Percentiles rank a stretch among this genome's conserved stretches.
phyloP scores from a whole-genome alignment of 2,888 invertebrate species.

The Tupiocoris notatus region DNA sequence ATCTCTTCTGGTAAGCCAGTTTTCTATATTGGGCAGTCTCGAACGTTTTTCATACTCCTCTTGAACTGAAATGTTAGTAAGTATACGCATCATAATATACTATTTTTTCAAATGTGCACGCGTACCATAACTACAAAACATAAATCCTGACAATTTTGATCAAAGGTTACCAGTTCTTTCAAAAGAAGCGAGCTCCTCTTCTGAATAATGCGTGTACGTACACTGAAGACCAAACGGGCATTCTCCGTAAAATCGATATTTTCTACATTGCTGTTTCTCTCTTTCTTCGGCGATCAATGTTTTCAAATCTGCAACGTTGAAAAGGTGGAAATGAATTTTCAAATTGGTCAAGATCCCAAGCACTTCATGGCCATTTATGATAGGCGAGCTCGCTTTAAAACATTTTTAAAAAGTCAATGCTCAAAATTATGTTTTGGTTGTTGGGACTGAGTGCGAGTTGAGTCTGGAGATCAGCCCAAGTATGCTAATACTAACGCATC shows the following conservation, averaged over 20 bases:
- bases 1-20: not conserved
- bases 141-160: conserved; percentile 55
- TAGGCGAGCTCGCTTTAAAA: no score
- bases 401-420: no score
- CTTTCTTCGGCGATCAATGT: conserved; percentile 64
- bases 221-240: conserved; percentile 68
- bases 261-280: conserved; percentile 63
- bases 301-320: conserved; percentile 65
- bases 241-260: conserved; percentile 59
- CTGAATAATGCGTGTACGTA: conserved; percentile 66
- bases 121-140: not conserved
- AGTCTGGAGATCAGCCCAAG: no score
- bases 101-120: not conserved
- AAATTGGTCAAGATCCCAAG: no score
- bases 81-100: not conserved
- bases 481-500: no score
- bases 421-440: no score
- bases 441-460: no score
- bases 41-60: not conserved
- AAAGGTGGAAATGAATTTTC: no score
- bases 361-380: no score
- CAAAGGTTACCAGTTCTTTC: conserved; percentile 58
- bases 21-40: not conserved
- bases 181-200: conserved; percentile 61
- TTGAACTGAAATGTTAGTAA: not conserved